phyloP scores from a whole-genome alignment of 1,140 invertebrate species.

The Drosophila kohkoa region DNA sequence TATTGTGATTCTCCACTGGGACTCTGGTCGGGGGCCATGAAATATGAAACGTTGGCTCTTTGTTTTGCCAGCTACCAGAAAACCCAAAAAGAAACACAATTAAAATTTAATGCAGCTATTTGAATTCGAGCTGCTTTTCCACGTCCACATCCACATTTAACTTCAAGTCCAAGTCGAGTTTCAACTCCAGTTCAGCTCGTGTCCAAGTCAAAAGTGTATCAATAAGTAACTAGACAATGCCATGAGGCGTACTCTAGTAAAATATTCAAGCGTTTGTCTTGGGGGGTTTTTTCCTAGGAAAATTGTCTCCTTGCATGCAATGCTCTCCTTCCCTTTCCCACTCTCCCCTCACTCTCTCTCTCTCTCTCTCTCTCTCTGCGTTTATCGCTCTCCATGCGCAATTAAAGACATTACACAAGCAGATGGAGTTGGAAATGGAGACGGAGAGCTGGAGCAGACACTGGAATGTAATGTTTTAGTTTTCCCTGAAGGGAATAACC shows the following conservation, averaged over 20 bases:
- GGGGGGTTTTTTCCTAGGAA: constrained; percentile 43
- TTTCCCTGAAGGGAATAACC: constrained; percentile 59
- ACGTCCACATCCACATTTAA: constrained; percentile 2
- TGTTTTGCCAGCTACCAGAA: constrained; percentile 52
- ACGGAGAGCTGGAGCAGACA: constrained; percentile 5
- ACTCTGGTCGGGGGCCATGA: constrained; percentile 17
- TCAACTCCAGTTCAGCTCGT: background rate
- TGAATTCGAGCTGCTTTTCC: constrained; percentile 34
- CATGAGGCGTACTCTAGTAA: constrained; percentile 31
- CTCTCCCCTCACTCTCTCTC: background rate
- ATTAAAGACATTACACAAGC: constrained; percentile 37
- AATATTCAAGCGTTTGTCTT: constrained; percentile 42
- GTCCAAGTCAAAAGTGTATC: constrained; percentile 17
- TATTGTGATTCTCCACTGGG: constrained; percentile 17
- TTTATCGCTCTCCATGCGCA: constrained; percentile 11
- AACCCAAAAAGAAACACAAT: constrained; percentile 39
- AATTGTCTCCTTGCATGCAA: constrained; percentile 43
- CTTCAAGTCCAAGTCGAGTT: constrained; percentile 9
- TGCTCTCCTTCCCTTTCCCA: background rate
- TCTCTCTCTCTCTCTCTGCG: background rate
- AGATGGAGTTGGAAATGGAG: constrained; percentile 4
- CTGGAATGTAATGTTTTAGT: constrained; percentile 34
- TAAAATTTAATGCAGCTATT: constrained; percentile 58
- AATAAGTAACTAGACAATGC: constrained; percentile 21
- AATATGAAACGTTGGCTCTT: constrained; percentile 51